Base-by-base conservation (phyloP, 2,888 invertebrate species). In the Resseliella maxima region DNA sequence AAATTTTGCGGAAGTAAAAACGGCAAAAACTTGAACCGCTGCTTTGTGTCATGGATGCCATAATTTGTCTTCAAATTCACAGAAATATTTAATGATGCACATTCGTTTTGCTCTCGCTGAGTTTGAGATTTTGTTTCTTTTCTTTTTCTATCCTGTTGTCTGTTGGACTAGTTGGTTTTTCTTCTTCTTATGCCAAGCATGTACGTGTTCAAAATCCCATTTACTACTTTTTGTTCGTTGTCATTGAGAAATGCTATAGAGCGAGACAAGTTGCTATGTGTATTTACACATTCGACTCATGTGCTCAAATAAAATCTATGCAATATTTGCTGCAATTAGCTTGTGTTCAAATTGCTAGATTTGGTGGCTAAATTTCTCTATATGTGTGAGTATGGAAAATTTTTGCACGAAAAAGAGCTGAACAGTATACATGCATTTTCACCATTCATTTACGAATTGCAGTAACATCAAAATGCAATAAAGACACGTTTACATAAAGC, bases 81-180 rank as follows among this genome's bases (percentile, higher is more conserved):
- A 72, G 72, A 72, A 72, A 72, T 72, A 72, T 72, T 72, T 72
- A 72, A 72, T 72, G 72, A 72, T 72, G 72, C 72, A 72, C 72
- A 72, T 59, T 59, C 24, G 59, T 59, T 18, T 8, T 50, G 46
- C 18, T 50, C 18, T 50, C 18, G 12, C 18, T 18, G 8, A 50
- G 46, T 2, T 8, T 50, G 46, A 5, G 12, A 41, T 41, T 12
- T 41, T 12, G 41, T 41, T 41, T 12, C 12, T 5, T 41, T 50
- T 59, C 59, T 24, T 31, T 72, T 31, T 72, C 31, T n/a, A 35
- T 72, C 31, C 31, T 59, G 24, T 59, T 59, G 1, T 59, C 27
- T 6, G 3, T 59, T 0, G 2, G 24, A 31, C 59, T 59, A n/a
- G 5, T 59, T 0, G 2, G 6, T 59, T 24, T 59, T 10, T 59